These are phyloP conservation scores for Enhydra lutris DNA, from an alignment of 2,113 vertebrate genomes.

Conservation along the genomic window DNA sequence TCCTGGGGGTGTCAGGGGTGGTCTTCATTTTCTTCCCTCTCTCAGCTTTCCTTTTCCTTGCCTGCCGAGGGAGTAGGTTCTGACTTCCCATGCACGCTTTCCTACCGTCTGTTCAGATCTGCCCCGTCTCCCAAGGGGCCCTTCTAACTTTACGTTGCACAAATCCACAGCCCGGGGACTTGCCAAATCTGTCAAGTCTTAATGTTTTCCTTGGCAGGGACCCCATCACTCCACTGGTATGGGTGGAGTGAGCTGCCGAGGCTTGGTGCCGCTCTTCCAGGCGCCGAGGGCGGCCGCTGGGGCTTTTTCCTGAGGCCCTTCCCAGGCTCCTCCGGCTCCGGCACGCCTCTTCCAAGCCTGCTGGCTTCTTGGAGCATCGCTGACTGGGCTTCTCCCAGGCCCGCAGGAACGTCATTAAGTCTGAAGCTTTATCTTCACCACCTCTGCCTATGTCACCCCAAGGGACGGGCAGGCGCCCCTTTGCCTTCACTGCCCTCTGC, in stretches of 20 bases:
- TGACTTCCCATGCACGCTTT: conserved; percentile 72
- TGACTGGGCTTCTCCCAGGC: neutral
- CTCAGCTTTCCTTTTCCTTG: conserved; percentile 75
- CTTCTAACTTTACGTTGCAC: conserved; percentile 78
- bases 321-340: conserved; percentile 47
- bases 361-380: conserved; percentile 55
- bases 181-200: conserved; percentile 79
- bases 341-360: conserved; percentile 18
- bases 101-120: conserved; percentile 76
- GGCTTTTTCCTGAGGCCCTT: conserved; percentile 69
- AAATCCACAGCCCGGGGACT: conserved; percentile 73
- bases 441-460: neutral
- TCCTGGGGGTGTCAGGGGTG: conserved; percentile 33
- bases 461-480: accelerated
- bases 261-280: conserved; percentile 44
- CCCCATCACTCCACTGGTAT: conserved; percentile 64
- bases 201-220: conserved; percentile 80
- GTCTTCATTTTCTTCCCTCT: conserved; percentile 56
- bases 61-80: conserved; percentile 70
- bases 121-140: conserved; percentile 77
- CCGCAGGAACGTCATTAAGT: neutral
- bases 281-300: neutral
- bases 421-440: neutral
- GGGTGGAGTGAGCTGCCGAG: conserved; percentile 71
- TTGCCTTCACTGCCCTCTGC: neutral